Conservation (phyloP, 2,888 invertebrate species). For the Ptycholaimellus sp. region DNA sequence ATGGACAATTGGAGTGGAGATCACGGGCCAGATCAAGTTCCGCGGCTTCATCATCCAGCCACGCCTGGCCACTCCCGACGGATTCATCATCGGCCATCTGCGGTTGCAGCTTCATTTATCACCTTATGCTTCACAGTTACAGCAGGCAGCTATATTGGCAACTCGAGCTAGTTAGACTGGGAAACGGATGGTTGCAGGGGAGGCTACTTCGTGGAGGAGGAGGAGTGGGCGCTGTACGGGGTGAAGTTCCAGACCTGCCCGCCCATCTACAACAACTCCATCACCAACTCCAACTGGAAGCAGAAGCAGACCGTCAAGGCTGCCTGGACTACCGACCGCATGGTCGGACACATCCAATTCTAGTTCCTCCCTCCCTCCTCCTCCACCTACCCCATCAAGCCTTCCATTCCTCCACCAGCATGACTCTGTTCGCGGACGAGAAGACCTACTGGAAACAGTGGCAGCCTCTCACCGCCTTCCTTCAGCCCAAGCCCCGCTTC, state of each 20-base stretch:
- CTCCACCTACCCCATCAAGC: too few relatives aligned
- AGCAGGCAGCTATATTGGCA: too few relatives aligned
- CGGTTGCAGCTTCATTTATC: too few relatives aligned
- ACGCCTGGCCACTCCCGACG: slow-evolving; percentile 4
- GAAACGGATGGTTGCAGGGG: too few relatives aligned
- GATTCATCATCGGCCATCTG: slow-evolving; percentile 5
- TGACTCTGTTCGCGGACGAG: too few relatives aligned
- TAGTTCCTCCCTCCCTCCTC: slow-evolving; percentile 3
- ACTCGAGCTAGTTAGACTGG: too few relatives aligned
- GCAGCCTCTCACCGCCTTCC: too few relatives aligned
- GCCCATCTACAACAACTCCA: slow-evolving; percentile 2
- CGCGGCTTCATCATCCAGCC: slow-evolving; percentile 5
- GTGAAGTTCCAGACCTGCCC: slow-evolving; percentile 1
- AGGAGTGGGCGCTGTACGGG: background rate
- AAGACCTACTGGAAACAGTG: too few relatives aligned
- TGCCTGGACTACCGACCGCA: background rate
- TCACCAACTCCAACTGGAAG: slow-evolving; percentile 3
- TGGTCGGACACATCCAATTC: slow-evolving; percentile 5
- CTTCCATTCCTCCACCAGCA: too few relatives aligned
- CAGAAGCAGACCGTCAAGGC: slow-evolving; percentile 1
- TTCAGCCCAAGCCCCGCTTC: too few relatives aligned
- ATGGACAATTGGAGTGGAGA: slow-evolving; percentile 6
- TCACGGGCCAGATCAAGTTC: background rate
- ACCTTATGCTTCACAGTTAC: too few relatives aligned
- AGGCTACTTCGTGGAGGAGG: slow-evolving; percentile 2